These are phyloP conservation scores for Otolemur garnettii DNA, from an alignment of 2,113 vertebrate genomes.

Conservation along the genomic window DNA sequence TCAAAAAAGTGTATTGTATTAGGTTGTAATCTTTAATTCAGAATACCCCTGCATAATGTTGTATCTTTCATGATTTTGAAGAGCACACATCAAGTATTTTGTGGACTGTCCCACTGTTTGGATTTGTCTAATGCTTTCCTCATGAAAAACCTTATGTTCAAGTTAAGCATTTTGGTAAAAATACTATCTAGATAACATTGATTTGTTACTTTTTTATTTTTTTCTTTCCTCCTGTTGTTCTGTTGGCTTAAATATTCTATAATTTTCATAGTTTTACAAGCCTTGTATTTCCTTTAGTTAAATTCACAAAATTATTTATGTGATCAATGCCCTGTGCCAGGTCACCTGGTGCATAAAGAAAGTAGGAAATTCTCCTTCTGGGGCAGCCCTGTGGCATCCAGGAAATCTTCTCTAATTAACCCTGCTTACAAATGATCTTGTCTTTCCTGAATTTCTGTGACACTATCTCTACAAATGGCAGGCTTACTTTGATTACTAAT, in stretches of 20 bases:
- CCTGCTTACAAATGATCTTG: neutral
- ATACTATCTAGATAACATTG: neutral
- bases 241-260: neutral
- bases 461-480: neutral
- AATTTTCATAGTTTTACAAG: neutral
- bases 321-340: neutral
- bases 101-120: neutral
- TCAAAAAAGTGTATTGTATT: neutral
- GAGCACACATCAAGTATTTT: neutral
- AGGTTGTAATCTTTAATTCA: conserved; percentile 9
- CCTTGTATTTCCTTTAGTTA: neutral
- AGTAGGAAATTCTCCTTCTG: neutral
- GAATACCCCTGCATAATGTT: neutral
- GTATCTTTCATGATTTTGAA: conserved; percentile 25
- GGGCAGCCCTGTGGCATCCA: neutral
- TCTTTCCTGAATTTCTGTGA: conserved; percentile 33
- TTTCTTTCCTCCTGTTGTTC: neutral
- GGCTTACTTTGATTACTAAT: conserved; percentile 22
- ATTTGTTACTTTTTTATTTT: neutral
- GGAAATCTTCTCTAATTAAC: neutral
- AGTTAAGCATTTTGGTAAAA: conserved; percentile 54
- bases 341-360: neutral
- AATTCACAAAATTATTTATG: conserved; percentile 4
- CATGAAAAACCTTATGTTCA: neutral
- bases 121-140: neutral